These are phyloP conservation scores for Trissolcus brochymenae DNA, from an alignment of 2,888 invertebrate genomes.

Conservation along the genomic window DNA sequence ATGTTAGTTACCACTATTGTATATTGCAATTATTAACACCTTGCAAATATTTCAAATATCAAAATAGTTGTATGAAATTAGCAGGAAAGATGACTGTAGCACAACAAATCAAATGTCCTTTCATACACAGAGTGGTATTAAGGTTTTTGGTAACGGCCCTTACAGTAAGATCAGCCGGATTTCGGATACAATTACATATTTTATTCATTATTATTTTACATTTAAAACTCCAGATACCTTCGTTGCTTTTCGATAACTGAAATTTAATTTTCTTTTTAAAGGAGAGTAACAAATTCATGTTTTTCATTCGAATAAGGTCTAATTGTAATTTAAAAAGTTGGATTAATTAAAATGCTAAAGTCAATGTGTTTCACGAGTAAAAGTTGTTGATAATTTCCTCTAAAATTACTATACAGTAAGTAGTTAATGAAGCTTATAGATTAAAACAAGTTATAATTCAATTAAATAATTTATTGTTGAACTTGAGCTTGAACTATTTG, in stretches of 20 bases:
- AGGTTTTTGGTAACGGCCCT: slow-evolving; percentile 8
- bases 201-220: background rate
- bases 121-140: slow-evolving; percentile 18
- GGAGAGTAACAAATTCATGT: no score
- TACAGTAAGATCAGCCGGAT: slow-evolving; percentile 11
- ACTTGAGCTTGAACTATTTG: background rate
- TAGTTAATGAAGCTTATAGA: background rate
- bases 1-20: slow-evolving; percentile 22
- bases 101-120: slow-evolving; percentile 46
- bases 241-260: background rate
- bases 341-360: no score
- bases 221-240: background rate
- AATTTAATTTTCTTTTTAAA: background rate
- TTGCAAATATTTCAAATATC: slow-evolving; percentile 7
- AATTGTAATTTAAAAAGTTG: no score
- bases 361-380: no score
- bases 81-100: slow-evolving; percentile 44
- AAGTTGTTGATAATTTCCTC: no score
- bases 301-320: no score
- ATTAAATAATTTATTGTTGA: slow-evolving; percentile 9
- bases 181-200: slow-evolving; percentile 17
- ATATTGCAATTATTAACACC: slow-evolving; percentile 24
- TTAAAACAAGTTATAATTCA: background rate
- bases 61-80: slow-evolving; percentile 16
- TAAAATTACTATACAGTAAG: no score